A percentile compares a stretch with the other conserved stretches of the same genome.
Conservation (phyloP, 2,113 vertebrate genomes). For the Ctenodactylus gundi region DNA sequence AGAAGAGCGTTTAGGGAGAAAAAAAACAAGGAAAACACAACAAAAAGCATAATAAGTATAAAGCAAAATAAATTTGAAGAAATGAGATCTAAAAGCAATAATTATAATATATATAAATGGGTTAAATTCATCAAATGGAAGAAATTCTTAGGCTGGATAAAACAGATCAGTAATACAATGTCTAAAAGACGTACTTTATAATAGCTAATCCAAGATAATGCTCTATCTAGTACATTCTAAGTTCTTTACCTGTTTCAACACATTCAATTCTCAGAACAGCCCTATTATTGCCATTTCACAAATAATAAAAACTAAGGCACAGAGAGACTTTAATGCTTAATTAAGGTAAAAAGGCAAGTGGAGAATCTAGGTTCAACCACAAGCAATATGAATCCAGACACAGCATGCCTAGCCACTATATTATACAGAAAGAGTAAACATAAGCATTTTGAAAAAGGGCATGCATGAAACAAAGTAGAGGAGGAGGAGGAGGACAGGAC, state of each 20-base stretch:
- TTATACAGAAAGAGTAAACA: neutral
- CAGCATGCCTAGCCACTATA: neutral
- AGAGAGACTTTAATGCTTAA: neutral
- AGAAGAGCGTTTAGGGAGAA: neutral
- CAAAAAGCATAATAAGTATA: neutral
- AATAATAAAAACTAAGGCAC: too few species aligned
- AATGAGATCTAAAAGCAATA: neutral
- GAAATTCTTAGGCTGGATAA: neutral
- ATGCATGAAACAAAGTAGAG: neutral
- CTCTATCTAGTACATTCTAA: neutral
- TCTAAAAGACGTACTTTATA: neutral
- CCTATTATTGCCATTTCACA: too few species aligned
- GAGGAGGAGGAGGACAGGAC: neutral
- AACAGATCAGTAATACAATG: neutral
- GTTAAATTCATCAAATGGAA: neutral
- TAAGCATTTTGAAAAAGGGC: neutral
- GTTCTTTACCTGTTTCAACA: neutral
- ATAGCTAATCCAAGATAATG: neutral
- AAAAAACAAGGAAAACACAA: too few species aligned
- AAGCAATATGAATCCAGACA: neutral
- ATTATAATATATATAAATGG: neutral
- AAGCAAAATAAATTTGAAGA: conserved; percentile 32
- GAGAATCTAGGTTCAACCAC: neutral
- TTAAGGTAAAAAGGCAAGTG: neutral
- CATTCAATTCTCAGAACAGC: conserved; percentile 15